Conservation (phyloP, 2,888 invertebrate genomes). For the Epirrhoe alternata region DNA sequence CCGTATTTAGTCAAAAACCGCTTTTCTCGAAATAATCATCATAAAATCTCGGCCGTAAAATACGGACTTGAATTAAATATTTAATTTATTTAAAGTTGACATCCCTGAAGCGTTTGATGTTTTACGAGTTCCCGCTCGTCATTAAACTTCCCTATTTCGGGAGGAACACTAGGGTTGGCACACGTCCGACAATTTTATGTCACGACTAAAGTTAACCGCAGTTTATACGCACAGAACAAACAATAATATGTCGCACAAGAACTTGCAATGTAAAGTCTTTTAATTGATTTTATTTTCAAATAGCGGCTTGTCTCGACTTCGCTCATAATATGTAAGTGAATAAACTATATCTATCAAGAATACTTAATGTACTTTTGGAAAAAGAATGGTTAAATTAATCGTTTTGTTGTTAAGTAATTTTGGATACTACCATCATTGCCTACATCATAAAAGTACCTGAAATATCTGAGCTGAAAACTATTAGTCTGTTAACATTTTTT, state of each 20-base stretch:
- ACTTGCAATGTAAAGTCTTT: not conserved
- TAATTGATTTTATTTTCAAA: not conserved
- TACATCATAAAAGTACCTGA: no score
- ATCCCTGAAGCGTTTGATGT: constrained; percentile 75
- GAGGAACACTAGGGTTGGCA: constrained; percentile 66
- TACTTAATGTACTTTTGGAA: no score
- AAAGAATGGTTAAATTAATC: no score
- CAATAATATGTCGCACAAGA: constrained; percentile 11
- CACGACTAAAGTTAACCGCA: constrained; percentile 12
- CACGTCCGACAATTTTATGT: constrained; percentile 30
- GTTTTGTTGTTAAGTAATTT: no score
- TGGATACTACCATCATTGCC: no score
- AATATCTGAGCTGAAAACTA: no score
- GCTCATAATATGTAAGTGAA: no score
- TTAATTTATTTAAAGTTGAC: constrained; percentile 53
- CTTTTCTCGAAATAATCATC: constrained; percentile 31
- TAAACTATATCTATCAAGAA: no score
- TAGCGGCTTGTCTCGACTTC: no score
- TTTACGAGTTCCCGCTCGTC: constrained; percentile 77
- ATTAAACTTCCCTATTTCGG: constrained; percentile 78
- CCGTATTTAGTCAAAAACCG: constrained; percentile 16
- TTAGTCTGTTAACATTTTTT: no score
- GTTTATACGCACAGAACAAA: constrained; percentile 16
- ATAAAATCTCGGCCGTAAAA: constrained; percentile 32
- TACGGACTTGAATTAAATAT: constrained; percentile 41